These are phyloP conservation scores for Apodemus speciosus DNA, from an alignment of 2,113 vertebrate species.

Conservation along the genomic window DNA sequence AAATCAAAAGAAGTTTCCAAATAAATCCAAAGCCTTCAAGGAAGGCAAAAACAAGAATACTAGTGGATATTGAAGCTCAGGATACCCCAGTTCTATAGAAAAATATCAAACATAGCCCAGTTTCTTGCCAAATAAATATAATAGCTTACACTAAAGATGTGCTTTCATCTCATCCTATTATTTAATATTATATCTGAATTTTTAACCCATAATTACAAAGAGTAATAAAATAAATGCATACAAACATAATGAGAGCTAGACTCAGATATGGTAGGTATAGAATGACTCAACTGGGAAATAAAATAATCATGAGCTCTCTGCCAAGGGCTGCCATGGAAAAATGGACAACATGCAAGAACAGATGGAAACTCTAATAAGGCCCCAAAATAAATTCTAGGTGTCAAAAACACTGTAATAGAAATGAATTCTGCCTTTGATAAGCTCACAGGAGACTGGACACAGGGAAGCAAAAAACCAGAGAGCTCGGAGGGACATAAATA, in stretches of 20 bases:
- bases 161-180: not conserved
- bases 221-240: not conserved
- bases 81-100: not conserved
- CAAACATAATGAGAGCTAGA: not conserved
- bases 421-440: not conserved
- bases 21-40: not conserved
- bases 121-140: conserved; percentile 5
- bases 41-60: not conserved
- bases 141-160: not conserved
- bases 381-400: not conserved
- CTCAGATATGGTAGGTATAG: not conserved
- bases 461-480: not conserved
- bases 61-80: not conserved
- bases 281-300: not conserved
- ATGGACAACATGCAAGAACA: not conserved
- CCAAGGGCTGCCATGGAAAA: not conserved
- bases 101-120: conserved; percentile 18
- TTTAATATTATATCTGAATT: not conserved
- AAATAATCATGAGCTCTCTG: conserved; percentile 2
- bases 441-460: not conserved
- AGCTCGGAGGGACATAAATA: not conserved
- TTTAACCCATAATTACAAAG: not conserved
- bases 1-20: not conserved
- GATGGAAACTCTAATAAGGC: not conserved
- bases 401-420: not conserved